Conservation (phyloP, 53 echinoderm and acorn worm genomes). For the Henricia sp. region DNA sequence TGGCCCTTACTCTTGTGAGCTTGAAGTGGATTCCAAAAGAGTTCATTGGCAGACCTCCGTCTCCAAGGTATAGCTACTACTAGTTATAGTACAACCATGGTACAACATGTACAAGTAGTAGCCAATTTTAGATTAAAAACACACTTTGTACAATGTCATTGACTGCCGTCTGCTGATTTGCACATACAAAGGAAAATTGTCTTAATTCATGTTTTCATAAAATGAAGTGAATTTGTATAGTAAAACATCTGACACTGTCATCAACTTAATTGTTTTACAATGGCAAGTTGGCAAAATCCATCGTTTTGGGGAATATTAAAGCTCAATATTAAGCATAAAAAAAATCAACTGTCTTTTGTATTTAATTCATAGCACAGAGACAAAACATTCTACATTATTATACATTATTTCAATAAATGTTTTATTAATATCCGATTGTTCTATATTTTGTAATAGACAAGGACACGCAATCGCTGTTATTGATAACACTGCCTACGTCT, state of each 20-base stretch:
- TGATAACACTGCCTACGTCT: slow-evolving; percentile 70
- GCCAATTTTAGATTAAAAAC: not conserved
- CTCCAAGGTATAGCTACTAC: slow-evolving; percentile 36
- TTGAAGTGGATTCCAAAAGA: slow-evolving; percentile 48
- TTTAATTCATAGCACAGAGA: not conserved
- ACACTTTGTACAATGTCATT: not conserved
- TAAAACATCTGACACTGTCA: not conserved
- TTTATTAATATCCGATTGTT: not conserved
- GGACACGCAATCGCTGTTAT: slow-evolving; percentile 69
- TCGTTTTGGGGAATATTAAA: not conserved
- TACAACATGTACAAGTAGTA: not conserved
- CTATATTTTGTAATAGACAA: slow-evolving; percentile 54
- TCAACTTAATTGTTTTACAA: not conserved
- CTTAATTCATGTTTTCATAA: too few relatives aligned
- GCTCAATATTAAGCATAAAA: not conserved
- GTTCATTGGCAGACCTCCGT: slow-evolving; percentile 39
- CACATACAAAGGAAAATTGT: too few relatives aligned
- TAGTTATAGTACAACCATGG: not conserved
- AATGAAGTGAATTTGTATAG: too few relatives aligned
- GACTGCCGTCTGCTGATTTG: not conserved
- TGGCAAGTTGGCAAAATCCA: not conserved
- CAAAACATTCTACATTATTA: not conserved
- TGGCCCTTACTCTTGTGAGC: slow-evolving; percentile 55
- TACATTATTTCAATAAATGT: not conserved
- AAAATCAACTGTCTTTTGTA: not conserved